These are phyloP conservation scores for Grus americana DNA, from an alignment of 2,113 vertebrate genomes.

Conservation along the genomic window DNA sequence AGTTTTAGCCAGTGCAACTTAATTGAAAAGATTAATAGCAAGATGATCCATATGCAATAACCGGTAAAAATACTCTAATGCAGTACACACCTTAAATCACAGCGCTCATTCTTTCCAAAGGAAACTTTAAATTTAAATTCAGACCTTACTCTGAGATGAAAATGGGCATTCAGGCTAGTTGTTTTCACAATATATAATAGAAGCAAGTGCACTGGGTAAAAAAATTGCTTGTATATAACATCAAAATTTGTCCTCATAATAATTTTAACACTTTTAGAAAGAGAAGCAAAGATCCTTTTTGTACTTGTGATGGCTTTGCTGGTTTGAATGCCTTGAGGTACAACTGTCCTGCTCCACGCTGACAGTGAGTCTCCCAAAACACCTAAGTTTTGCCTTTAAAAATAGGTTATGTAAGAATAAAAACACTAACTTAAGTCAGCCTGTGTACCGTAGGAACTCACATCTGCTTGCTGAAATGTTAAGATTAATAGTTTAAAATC, in stretches of 20 bases:
- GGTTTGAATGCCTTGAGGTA: background rate
- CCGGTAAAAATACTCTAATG: background rate
- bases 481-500: background rate
- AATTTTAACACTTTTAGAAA: background rate
- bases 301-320: background rate
- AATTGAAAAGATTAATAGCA: background rate
- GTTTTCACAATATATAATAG: background rate
- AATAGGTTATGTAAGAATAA: background rate
- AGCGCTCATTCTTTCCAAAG: background rate
- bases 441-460: background rate
- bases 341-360: background rate
- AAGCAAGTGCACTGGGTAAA: background rate
- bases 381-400: background rate
- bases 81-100: background rate
- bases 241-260: background rate
- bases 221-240: background rate
- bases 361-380: background rate
- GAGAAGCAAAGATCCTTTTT: background rate
- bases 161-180: background rate
- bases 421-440: background rate
- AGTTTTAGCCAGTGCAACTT: background rate
- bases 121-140: background rate
- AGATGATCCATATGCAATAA: background rate
- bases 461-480: background rate
- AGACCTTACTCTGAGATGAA: background rate